Conservation (phyloP, 2,113 vertebrate species). For the Petrocephalus microphthalmus region DNA sequence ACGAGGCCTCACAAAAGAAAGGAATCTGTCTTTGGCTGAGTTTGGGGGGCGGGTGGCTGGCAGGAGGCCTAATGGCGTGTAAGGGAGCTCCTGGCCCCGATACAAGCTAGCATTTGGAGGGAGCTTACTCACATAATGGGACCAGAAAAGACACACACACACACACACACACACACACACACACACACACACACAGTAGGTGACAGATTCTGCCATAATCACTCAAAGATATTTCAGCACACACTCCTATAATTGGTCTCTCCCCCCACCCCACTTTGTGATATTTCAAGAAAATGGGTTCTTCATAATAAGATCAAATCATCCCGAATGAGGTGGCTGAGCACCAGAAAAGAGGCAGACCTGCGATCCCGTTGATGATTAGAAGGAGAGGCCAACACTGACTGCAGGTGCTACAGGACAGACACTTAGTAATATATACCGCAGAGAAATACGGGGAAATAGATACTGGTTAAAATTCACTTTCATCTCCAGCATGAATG, state of each 20-base stretch:
- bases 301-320: constrained; percentile 8
- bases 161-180: not conserved
- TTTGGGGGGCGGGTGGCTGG: not conserved
- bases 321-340: not conserved
- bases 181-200: not conserved
- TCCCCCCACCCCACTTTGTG: not conserved
- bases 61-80: not conserved
- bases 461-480: not conserved
- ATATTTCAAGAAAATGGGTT: not conserved
- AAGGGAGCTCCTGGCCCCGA: not conserved
- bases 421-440: not conserved
- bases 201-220: not conserved
- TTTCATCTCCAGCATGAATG: constrained; percentile 10
- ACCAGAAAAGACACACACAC: not conserved
- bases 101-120: not conserved
- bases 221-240: not conserved
- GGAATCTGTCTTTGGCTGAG: not conserved
- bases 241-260: not conserved
- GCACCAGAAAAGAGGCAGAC: not conserved
- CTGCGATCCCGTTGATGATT: not conserved
- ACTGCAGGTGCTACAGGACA: not conserved
- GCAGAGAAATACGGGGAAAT: not conserved
- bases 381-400: not conserved
- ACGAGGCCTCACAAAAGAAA: not conserved
- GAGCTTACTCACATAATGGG: not conserved